Percentiles rank a stretch among this genome's conserved stretches.
These are phyloP conservation scores for Resseliella maxima DNA, from an alignment of 2,888 invertebrate species.

Conservation along the genomic window DNA sequence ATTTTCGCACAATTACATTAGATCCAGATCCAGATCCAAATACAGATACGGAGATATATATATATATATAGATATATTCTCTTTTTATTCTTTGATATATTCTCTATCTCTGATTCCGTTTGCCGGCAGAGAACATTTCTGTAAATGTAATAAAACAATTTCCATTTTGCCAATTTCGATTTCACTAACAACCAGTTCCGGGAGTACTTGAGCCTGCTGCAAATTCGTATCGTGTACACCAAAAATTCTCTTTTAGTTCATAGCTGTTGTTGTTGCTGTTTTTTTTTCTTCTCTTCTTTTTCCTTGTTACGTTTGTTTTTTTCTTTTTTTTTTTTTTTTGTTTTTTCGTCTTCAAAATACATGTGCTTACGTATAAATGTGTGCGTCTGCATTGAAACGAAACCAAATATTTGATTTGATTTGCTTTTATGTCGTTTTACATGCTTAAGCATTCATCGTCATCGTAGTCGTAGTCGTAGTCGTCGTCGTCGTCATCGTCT, in stretches of 20 bases:
- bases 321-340: neutral
- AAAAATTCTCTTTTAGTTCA: too few species aligned
- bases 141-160: slow-evolving; percentile 38
- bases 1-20: slow-evolving; percentile 28
- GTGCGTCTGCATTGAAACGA: neutral
- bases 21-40: neutral
- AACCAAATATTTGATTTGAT: slow-evolving; percentile 22
- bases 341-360: neutral
- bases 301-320: neutral
- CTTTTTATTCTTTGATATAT: too few species aligned
- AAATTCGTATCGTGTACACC: too few species aligned
- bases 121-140: neutral
- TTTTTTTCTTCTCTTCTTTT: too few species aligned
- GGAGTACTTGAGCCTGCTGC: neutral
- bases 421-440: slow-evolving; percentile 25
- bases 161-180: neutral
- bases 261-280: too few species aligned
- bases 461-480: too few species aligned
- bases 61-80: neutral
- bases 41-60: too few species aligned
- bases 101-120: neutral
- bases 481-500: too few species aligned
- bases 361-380: neutral
- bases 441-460: neutral
- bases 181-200: slow-evolving; percentile 13